Evolutionary conservation across 2,113 vertebrate genomes (phyloP).

Genomic region (Xyrauchen texanus): DNA sequence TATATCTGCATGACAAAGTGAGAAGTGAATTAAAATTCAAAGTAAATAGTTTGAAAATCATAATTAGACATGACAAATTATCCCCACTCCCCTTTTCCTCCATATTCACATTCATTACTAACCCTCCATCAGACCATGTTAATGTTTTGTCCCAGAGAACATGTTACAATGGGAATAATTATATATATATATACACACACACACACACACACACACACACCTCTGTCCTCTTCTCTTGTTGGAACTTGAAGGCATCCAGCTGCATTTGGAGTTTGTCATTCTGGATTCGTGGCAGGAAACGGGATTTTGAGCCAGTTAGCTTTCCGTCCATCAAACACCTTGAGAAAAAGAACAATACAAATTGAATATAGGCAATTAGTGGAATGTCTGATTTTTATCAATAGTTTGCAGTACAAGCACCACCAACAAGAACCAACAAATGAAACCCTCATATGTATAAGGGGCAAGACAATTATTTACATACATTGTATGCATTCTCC

Average conservation of each 20-base stretch:
- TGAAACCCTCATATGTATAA: too few species aligned
- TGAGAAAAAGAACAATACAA: not conserved
- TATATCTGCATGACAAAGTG: slow-evolving; percentile 61
- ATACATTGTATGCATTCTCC: too few species aligned
- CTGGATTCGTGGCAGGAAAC: slow-evolving; percentile 57
- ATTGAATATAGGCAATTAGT: too few species aligned
- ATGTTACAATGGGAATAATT: not conserved
- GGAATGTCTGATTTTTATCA: too few species aligned
- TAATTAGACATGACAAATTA: not conserved
- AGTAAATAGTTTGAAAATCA: not conserved
- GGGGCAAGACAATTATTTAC: too few species aligned
- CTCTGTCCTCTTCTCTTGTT: slow-evolving; percentile 33
- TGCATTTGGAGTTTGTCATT: slow-evolving; percentile 65
- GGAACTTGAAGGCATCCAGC: slow-evolving; percentile 71
- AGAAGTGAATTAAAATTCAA: not conserved
- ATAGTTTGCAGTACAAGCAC: too few species aligned
- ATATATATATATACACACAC: too few species aligned
- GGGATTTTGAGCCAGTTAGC: slow-evolving; percentile 62
- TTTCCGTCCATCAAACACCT: slow-evolving; percentile 70
- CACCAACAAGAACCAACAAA: too few species aligned
- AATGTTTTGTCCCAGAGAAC: not conserved
- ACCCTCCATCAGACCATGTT: not conserved
- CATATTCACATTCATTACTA: not conserved
- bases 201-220: too few species aligned
- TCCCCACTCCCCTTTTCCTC: not conserved